phyloP scores from a whole-genome alignment of 2,797 vertebrate species.

The Sus cebifrons region DNA sequence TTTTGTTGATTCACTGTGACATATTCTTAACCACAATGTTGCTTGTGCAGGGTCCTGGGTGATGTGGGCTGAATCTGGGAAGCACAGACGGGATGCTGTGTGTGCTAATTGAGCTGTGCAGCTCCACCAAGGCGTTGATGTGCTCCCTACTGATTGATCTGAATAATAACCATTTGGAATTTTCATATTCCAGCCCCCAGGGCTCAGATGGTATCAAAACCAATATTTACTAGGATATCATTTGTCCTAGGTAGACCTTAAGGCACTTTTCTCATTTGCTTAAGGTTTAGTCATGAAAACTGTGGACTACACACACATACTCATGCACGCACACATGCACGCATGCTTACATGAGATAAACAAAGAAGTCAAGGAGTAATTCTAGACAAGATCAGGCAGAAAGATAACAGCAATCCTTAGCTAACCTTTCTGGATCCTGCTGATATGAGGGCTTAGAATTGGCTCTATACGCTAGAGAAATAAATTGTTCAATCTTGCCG shows the following conservation, averaged over 20 bases:
- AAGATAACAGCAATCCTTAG: background rate
- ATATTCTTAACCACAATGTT: constrained; percentile 69
- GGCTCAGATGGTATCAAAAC: constrained; percentile 75
- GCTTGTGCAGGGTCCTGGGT: constrained; percentile 58
- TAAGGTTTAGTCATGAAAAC: constrained; percentile 60
- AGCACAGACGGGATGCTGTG: constrained; percentile 5
- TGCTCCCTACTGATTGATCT: constrained; percentile 62
- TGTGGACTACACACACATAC: background rate
- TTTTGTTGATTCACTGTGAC: constrained; percentile 85
- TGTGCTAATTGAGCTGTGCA: constrained; percentile 82
- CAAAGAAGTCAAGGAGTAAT: background rate
- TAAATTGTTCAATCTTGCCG: background rate
- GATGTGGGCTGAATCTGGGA: constrained; percentile 85
- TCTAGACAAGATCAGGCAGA: background rate
- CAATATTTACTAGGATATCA: constrained; percentile 66
- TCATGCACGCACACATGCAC: rapidly evolving
- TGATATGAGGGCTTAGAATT: background rate
- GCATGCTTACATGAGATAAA: background rate
- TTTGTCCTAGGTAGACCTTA: constrained; percentile 34
- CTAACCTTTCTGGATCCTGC: background rate
- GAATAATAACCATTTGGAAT: constrained; percentile 70
- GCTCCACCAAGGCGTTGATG: background rate
- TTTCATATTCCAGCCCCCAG: constrained; percentile 43
- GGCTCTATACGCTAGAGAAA: background rate
- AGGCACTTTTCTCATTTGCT: constrained; percentile 56